Conservation (phyloP, 1,140 invertebrate genomes). For the Brachionus sp. region DNA sequence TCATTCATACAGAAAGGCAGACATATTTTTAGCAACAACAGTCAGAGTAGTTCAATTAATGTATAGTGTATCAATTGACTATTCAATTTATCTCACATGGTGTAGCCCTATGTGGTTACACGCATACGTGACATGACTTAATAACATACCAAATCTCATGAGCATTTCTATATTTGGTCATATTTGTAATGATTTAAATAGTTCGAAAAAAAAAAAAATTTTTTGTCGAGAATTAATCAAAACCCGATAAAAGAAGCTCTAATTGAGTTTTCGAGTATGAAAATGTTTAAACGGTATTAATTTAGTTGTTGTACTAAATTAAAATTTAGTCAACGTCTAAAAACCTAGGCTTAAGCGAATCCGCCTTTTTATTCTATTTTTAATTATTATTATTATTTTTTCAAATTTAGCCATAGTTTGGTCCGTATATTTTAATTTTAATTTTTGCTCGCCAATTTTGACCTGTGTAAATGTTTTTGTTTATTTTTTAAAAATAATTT, state of each 20-base stretch:
- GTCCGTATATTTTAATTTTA: background rate
- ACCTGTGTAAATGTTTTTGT: background rate
- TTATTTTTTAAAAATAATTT: background rate
- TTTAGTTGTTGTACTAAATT: background rate
- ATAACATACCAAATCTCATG: conserved; percentile 8
- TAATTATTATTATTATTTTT: too few relatives aligned
- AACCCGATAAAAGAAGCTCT: conserved; percentile 2
- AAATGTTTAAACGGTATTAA: conserved; percentile 37
- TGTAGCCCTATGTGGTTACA: background rate
- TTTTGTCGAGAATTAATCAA: background rate
- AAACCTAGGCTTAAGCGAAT: background rate
- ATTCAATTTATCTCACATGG: background rate
- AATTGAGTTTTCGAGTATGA: conserved; percentile 11
- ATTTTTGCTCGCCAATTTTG: background rate
- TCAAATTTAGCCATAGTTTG: background rate
- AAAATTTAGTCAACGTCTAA: background rate
- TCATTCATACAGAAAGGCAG: background rate
- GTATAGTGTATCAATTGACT: background rate
- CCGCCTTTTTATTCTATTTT: background rate
- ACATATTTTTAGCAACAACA: background rate
- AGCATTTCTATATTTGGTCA: conserved; percentile 11
- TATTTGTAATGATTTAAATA: background rate
- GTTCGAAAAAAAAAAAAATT: background rate
- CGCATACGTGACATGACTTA: background rate
- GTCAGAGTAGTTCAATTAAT: conserved; percentile 28